phyloP scores from a whole-genome alignment of 2,888 invertebrate genomes.

The Eupithecia exiguata region DNA sequence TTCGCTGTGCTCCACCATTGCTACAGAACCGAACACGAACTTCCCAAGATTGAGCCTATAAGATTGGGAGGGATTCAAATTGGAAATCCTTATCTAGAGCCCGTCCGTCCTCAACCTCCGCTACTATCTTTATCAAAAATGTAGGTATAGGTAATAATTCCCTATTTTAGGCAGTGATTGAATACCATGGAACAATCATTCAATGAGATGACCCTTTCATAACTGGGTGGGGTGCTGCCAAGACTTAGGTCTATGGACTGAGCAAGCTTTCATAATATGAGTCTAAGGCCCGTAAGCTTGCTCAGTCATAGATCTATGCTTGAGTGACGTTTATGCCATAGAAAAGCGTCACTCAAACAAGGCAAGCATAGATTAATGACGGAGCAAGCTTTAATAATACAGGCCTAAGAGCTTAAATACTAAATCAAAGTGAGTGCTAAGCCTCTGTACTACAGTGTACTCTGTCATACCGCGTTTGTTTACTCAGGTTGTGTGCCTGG shows the following conservation, averaged over 20 bases:
- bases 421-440: too few relatives aligned
- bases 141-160: background rate
- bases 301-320: too few relatives aligned
- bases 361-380: too few relatives aligned
- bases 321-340: too few relatives aligned
- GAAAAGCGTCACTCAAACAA: too few relatives aligned
- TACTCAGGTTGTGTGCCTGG: background rate
- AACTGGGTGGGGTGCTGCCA: background rate
- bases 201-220: background rate
- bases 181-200: background rate
- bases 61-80: background rate
- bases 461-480: background rate
- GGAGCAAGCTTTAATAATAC: too few relatives aligned
- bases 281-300: too few relatives aligned
- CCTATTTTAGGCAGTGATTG: background rate
- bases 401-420: too few relatives aligned
- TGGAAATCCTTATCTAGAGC: background rate
- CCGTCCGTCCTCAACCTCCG: background rate
- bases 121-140: too few relatives aligned
- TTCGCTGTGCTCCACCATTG: conserved; percentile 68
- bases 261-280: too few relatives aligned
- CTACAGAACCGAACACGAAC: conserved; percentile 64
- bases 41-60: conserved; percentile 46
- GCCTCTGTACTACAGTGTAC: background rate
- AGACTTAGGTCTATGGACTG: too few relatives aligned